These are phyloP conservation scores for Tetragonisca angustula DNA, from an alignment of 2,888 invertebrate genomes.

Conservation along the genomic window DNA sequence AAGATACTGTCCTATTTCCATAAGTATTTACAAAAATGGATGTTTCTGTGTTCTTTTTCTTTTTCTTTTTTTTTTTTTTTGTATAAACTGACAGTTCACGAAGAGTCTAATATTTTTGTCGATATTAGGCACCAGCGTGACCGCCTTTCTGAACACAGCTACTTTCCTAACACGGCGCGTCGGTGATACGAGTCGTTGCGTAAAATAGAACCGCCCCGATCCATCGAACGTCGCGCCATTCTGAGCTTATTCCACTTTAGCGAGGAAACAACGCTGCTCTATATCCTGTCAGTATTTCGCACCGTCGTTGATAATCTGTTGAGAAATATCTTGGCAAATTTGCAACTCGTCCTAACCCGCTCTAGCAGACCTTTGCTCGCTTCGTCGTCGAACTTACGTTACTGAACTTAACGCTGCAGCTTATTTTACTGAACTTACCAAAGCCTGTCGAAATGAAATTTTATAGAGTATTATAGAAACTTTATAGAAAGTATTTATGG, in stretches of 20 bases:
- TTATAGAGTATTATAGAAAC: too few species aligned
- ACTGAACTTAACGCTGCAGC: too few species aligned
- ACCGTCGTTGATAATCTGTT: background rate
- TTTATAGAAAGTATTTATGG: too few species aligned
- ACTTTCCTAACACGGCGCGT: slow-evolving; percentile 72
- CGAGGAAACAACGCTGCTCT: slow-evolving; percentile 25
- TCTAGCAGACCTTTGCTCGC: too few species aligned
- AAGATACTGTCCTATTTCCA: background rate
- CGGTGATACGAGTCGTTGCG: slow-evolving; percentile 62
- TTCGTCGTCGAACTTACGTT: too few species aligned
- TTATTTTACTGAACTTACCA: too few species aligned
- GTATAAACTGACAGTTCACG: background rate
- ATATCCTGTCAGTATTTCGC: too few species aligned
- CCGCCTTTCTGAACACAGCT: slow-evolving; percentile 71
- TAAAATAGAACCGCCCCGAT: slow-evolving; percentile 63
- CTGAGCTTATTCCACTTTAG: slow-evolving; percentile 23
- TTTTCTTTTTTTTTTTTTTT: background rate
- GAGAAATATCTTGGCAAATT: background rate
- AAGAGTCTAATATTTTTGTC: slow-evolving; percentile 42
- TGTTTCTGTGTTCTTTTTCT: slow-evolving; percentile 6
- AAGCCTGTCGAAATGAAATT: too few species aligned
- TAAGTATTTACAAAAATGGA: background rate
- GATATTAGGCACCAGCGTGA: slow-evolving; percentile 58
- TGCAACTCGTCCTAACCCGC: background rate
- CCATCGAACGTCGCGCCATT: slow-evolving; percentile 43